These are phyloP conservation scores for Pelecanus crispus DNA, from an alignment of 2,113 vertebrate species.

Conservation along the genomic window DNA sequence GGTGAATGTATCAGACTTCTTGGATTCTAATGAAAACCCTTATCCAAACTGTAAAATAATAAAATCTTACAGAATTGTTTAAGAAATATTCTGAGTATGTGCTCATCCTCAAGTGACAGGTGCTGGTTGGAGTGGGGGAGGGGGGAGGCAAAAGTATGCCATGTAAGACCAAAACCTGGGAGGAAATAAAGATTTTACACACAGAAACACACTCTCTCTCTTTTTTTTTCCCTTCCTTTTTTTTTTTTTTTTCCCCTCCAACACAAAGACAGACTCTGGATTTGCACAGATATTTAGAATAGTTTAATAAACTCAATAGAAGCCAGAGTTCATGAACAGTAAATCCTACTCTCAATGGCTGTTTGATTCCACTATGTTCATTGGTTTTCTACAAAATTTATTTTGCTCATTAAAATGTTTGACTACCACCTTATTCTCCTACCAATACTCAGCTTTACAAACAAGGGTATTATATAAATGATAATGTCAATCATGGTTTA, in stretches of 20 bases:
- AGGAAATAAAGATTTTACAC: background rate
- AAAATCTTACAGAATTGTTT: background rate
- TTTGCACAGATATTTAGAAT: background rate
- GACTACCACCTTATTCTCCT: background rate
- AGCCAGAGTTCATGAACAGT: background rate
- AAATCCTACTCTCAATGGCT: background rate
- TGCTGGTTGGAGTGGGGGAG: background rate
- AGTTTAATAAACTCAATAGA: background rate
- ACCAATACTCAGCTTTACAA: background rate
- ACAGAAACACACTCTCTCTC: background rate
- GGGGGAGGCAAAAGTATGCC: background rate
- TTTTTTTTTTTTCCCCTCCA: background rate
- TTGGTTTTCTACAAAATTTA: background rate
- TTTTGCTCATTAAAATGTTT: background rate
- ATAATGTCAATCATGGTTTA: background rate
- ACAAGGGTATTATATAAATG: background rate
- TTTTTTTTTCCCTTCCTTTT: background rate
- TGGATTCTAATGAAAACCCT: background rate
- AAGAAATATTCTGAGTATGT: background rate
- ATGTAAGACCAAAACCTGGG: background rate
- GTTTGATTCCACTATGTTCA: rapidly evolving
- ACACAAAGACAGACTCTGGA: background rate
- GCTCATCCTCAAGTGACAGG: background rate
- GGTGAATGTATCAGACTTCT: background rate
- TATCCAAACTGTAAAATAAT: background rate